Evolutionary conservation across 2,113 vertebrate genomes (phyloP).

Genomic region (Sterna hirundo): DNA sequence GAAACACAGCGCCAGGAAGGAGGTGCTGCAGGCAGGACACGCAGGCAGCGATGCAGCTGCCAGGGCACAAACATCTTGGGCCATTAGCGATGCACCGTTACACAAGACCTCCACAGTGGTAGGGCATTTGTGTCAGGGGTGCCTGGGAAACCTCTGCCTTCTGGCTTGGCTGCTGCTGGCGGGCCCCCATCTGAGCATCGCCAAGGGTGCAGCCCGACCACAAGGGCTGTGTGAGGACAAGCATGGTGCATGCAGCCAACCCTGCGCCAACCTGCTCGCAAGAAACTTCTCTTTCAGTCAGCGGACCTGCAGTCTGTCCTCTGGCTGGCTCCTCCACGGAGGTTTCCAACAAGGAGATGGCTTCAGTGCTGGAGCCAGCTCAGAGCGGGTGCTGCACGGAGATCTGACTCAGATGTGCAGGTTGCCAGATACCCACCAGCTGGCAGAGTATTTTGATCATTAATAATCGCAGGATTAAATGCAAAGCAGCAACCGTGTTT

Average conservation of each 20-base stretch:
- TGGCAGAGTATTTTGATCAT: background rate
- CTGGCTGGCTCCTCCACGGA: background rate
- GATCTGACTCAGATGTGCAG: background rate
- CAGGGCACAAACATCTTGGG: background rate
- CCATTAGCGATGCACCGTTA: fast-evolving
- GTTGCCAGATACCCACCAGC: conserved; percentile 24
- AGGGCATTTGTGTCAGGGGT: background rate
- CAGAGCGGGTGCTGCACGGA: fast-evolving
- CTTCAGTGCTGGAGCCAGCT: background rate
- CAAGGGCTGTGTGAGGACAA: background rate
- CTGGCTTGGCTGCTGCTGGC: background rate
- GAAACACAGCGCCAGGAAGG: background rate
- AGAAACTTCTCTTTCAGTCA: background rate
- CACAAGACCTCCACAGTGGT: background rate
- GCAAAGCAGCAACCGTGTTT: background rate
- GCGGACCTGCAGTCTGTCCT: background rate
- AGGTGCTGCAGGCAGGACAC: background rate
- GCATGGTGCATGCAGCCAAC: fast-evolving
- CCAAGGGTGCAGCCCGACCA: background rate
- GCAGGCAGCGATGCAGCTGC: background rate
- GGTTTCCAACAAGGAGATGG: background rate
- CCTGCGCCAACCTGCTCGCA: fast-evolving
- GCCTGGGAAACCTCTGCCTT: background rate
- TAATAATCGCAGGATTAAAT: conserved; percentile 3
- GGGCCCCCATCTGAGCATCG: fast-evolving